Conservation (phyloP, 92 coral and sea anemone genomes). For the Parazoanthus swiftii region DNA sequence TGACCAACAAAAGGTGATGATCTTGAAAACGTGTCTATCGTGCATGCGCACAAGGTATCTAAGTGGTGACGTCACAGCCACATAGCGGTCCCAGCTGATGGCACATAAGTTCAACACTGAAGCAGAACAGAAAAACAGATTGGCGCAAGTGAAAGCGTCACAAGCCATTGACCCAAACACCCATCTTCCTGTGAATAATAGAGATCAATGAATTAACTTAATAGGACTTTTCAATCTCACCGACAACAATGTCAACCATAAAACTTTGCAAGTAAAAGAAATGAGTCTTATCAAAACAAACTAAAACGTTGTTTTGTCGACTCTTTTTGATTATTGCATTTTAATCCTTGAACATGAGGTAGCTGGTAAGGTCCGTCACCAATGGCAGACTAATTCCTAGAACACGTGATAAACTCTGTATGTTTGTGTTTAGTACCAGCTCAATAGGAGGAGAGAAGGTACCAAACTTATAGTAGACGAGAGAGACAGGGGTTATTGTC, state of each 20-base stretch:
- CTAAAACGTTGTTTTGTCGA: background rate
- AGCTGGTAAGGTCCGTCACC: background rate
- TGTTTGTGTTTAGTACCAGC: background rate
- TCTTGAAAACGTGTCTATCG: background rate
- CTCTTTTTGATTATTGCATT: background rate
- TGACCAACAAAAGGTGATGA: background rate
- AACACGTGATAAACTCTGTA: background rate
- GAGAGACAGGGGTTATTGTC: too few species aligned
- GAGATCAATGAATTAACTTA: background rate
- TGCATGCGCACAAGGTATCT: slow-evolving; percentile 25
- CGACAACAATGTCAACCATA: background rate
- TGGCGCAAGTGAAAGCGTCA: slow-evolving; percentile 23
- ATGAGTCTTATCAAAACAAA: background rate
- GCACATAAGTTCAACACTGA: slow-evolving; percentile 24
- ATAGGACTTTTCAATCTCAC: background rate
- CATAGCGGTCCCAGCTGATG: slow-evolving; percentile 45
- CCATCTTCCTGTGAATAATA: background rate
- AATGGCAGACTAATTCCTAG: background rate
- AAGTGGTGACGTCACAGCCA: slow-evolving; percentile 36
- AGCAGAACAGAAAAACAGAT: slow-evolving; percentile 33
- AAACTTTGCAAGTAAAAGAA: too few species aligned
- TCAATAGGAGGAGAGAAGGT: background rate
- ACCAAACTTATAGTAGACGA: too few species aligned
- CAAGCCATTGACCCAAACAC: slow-evolving; percentile 26
- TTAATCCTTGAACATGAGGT: background rate